Evolutionary conservation across 2,888 invertebrate genomes (phyloP).

Genomic region (Dexiosoma caninum): DNA sequence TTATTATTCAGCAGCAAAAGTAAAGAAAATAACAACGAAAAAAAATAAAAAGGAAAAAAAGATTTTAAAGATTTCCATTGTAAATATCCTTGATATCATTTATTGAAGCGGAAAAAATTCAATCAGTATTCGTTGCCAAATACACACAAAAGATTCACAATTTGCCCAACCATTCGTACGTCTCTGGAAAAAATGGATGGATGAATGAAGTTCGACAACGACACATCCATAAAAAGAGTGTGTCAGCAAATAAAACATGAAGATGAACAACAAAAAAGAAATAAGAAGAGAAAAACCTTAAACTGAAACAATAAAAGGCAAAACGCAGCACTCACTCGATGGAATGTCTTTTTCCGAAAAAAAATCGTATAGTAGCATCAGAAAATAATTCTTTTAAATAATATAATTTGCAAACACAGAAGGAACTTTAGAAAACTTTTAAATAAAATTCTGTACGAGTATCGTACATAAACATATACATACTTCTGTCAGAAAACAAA

Average conservation of each 20-base stretch:
- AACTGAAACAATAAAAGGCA: slow-evolving; percentile 39
- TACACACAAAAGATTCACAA: slow-evolving; percentile 59
- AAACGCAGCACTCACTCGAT: neutral
- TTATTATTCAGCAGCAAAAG: slow-evolving; percentile 48
- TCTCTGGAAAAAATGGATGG: slow-evolving; percentile 13
- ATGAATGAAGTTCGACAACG: slow-evolving; percentile 5
- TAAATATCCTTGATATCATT: slow-evolving; percentile 77
- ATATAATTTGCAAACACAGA: no score
- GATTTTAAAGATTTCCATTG: slow-evolving; percentile 64
- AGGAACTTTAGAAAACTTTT: neutral
- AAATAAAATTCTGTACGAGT: no score
- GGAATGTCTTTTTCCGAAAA: neutral
- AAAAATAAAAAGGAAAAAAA: slow-evolving; percentile 18
- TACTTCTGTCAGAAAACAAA: no score
- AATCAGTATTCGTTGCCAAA: slow-evolving; percentile 76
- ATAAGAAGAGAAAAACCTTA: neutral
- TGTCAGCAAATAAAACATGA: slow-evolving; percentile 51
- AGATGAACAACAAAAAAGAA: slow-evolving; percentile 16
- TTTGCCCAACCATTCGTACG: slow-evolving; percentile 37
- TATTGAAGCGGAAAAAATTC: slow-evolving; percentile 76
- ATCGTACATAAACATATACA: no score
- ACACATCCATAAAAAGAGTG: slow-evolving; percentile 25
- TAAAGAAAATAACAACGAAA: neutral
- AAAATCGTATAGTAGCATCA: no score
- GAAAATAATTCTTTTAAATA: no score